Conservation (phyloP, 2,797 vertebrate genomes). For the Mallotus villosus region DNA sequence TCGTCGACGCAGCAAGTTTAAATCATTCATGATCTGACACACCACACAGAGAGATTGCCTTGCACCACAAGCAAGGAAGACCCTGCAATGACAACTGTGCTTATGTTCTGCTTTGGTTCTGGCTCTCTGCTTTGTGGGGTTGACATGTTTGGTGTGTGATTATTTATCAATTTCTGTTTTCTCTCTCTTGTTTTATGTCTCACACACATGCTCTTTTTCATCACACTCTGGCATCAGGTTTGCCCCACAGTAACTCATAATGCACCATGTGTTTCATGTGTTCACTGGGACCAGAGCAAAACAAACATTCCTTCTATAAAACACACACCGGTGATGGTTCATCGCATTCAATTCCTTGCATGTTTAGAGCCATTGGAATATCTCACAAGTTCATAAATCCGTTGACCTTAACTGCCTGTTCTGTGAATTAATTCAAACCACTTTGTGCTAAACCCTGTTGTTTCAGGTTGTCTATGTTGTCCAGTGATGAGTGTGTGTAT, state of each 20-base stretch:
- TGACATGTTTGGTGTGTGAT: neutral
- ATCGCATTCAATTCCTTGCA: constrained; percentile 47
- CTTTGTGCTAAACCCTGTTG: neutral
- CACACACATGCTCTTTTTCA: neutral
- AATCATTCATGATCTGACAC: constrained; percentile 64
- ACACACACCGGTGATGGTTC: neutral
- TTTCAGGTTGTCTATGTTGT: constrained; percentile 10
- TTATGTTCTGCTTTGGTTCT: neutral
- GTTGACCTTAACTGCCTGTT: constrained; percentile 13
- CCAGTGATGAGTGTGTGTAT: neutral
- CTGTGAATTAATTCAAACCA: no score
- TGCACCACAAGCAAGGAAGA: constrained; percentile 33
- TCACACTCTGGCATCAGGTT: constrained; percentile 33
- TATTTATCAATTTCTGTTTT: neutral
- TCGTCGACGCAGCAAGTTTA: constrained; percentile 49
- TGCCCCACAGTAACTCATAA: constrained; percentile 54
- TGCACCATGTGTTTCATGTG: constrained; percentile 42
- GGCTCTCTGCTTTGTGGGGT: neutral
- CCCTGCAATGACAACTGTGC: constrained; percentile 15
- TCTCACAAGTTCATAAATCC: constrained; percentile 7
- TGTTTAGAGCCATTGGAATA: constrained; percentile 33
- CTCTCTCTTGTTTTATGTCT: neutral
- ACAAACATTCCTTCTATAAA: constrained; percentile 59
- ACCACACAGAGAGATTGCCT: constrained; percentile 47
- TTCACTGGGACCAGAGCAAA: constrained; percentile 48